Conservation (phyloP, 2,113 vertebrate genomes). For the Sula dactylatra region DNA sequence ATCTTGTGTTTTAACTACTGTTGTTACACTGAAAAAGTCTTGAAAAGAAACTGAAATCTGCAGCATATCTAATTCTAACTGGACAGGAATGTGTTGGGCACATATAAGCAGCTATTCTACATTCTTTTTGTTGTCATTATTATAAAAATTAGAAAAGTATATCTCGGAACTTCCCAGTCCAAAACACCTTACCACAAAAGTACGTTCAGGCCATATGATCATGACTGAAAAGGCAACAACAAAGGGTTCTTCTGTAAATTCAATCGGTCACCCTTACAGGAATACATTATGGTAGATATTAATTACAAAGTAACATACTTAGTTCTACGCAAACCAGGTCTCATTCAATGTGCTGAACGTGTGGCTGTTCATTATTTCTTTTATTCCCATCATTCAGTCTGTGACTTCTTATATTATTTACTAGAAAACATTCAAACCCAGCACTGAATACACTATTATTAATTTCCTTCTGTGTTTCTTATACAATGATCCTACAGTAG, state of each 20-base stretch:
- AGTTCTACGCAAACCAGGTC: not conserved
- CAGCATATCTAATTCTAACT: not conserved
- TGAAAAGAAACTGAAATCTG: not conserved
- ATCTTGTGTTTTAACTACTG: not conserved
- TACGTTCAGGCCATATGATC: not conserved
- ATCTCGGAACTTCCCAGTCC: not conserved
- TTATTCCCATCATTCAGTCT: not conserved
- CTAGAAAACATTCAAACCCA: not conserved
- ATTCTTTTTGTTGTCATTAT: not conserved
- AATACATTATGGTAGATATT: not conserved
- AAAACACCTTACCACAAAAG: not conserved
- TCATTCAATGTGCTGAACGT: not conserved
- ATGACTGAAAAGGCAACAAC: not conserved
- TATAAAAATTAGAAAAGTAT: not conserved
- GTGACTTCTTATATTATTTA: not conserved
- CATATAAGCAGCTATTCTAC: not conserved
- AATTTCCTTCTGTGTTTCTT: not conserved
- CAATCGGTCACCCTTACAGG: not conserved
- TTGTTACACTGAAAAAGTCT: not conserved
- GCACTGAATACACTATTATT: not conserved
- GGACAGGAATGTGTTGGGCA: not conserved
- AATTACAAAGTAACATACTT: not conserved
- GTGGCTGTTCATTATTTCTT: not conserved
- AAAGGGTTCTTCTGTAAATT: not conserved
- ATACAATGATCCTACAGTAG: not conserved